Base-by-base conservation (phyloP, 1,140 invertebrate genomes). In the Drosophila sturtevanti region DNA sequence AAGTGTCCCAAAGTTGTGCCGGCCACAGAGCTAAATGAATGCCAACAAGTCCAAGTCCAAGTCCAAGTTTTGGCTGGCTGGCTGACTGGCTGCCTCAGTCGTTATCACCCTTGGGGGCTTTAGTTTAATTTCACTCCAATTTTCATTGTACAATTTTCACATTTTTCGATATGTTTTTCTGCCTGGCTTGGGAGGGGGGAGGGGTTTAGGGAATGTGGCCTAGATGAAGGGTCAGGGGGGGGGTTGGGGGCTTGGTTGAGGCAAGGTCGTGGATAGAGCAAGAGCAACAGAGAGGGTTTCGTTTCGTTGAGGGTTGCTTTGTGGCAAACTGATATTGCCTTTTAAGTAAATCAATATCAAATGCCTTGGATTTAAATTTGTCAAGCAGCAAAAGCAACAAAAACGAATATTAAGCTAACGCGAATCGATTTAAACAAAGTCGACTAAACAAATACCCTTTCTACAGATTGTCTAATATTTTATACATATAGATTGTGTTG, bases 91-190 rank as follows among this genome's bases (percentile, higher is more conserved):
- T 10, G 41, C 18, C 41, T 38, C 71, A 68, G 73, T 77, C 73
- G 81, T 81, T 86, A 86, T 81, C 69, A 79, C 81, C 82, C 67
- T 69, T 61, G 82, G 81, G 81, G 81, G 81, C 79, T 81, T 87
- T 87, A 86, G 81, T 87, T 86, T 87, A 86, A 86, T 86, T 86
- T 86, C 82, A 81, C 81, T 86, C 64, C 82, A 79, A 87, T 86
- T 86, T 86, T 87, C 81, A 79, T 86, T 87, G 81, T 82, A 87
- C 78, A 86, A 87, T 86, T 86, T 87, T 87, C 82, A 62, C 82
- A 86, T 86, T 86, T 87, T 87, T 86, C 81, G 63, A 84, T 86
- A 81, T 81, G 81, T 67, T 61, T 61, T 18, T 61, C n/a, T n/a
- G n/a, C n/a, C n/a, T n/a, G n/a, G 21, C 51, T 21, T 41, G 59